These are phyloP conservation scores for Hydrozoanthus tunicans DNA, from an alignment of 64 coral and sea anemone species.

Conservation along the genomic window DNA sequence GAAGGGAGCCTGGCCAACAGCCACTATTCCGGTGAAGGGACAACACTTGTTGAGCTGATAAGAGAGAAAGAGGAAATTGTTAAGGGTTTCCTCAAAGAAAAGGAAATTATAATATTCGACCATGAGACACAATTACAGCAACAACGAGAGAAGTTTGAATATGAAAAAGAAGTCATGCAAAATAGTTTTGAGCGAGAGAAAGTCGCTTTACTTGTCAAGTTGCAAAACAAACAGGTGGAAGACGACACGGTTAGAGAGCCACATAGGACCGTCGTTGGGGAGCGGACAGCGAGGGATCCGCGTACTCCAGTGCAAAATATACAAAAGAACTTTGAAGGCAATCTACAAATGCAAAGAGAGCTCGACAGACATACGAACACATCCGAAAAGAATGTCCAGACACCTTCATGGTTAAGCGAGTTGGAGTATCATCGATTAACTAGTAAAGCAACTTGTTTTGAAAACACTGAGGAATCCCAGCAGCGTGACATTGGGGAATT, in stretches of 20 bases:
- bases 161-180: conserved; percentile 66
- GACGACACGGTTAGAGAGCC: background rate
- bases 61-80: conserved; percentile 77
- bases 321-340: conserved; percentile 54
- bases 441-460: conserved; percentile 7
- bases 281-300: background rate
- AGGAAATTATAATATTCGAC: conserved; percentile 67
- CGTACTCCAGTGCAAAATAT: background rate
- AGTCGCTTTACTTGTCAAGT: conserved; percentile 46
- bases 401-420: conserved; percentile 51
- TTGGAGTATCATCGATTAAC: conserved; percentile 43
- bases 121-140: conserved; percentile 60
- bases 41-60: background rate
- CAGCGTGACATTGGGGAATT: too few relatives aligned
- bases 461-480: conserved; percentile 6
- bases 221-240: conserved; percentile 72
- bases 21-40: background rate
- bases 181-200: conserved; percentile 59
- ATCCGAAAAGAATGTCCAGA: conserved; percentile 58
- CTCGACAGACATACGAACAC: conserved; percentile 38
- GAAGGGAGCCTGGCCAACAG: background rate
- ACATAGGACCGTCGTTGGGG: background rate
- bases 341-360: conserved; percentile 45
- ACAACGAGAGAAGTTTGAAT: conserved; percentile 29
- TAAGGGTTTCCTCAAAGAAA: conserved; percentile 83